A percentile compares a stretch with the other conserved stretches of the same genome.
These are phyloP conservation scores for Genyomyrus donnyi DNA, from an alignment of 2,113 vertebrate species.

Conservation along the genomic window DNA sequence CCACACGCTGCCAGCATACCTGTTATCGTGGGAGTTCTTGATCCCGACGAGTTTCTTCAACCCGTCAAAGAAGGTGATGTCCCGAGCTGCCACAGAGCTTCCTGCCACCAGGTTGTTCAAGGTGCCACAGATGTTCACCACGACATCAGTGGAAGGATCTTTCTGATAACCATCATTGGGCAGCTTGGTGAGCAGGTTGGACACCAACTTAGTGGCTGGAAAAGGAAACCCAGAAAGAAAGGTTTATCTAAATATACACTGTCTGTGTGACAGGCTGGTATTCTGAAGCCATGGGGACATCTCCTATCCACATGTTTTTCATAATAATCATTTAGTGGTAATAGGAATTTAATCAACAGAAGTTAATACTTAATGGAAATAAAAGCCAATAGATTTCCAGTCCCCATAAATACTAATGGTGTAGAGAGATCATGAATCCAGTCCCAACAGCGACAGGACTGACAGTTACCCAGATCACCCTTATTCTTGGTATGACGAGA, in stretches of 20 bases:
- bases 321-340: neutral
- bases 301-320: neutral
- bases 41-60: conserved; percentile 85
- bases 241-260: conserved; percentile 21
- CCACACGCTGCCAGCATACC: conserved; percentile 48
- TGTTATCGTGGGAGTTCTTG: conserved; percentile 77
- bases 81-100: conserved; percentile 76
- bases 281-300: neutral
- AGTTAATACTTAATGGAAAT: conserved; percentile 11
- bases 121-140: conserved; percentile 81
- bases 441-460: conserved; percentile 36
- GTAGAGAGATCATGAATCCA: neutral
- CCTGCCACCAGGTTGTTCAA: conserved; percentile 85
- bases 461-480: conserved; percentile 80
- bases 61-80: conserved; percentile 83
- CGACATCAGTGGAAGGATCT: conserved; percentile 64
- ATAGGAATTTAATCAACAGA: neutral
- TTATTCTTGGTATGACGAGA: conserved; percentile 76
- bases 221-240: neutral
- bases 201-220: conserved; percentile 82
- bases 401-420: neutral
- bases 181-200: conserved; percentile 77
- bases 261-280: neutral
- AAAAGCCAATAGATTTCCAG: neutral
- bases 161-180: conserved; percentile 68